These are phyloP conservation scores for Acromyrmex heyeri DNA, from an alignment of 1,140 invertebrate genomes.

Conservation along the genomic window DNA sequence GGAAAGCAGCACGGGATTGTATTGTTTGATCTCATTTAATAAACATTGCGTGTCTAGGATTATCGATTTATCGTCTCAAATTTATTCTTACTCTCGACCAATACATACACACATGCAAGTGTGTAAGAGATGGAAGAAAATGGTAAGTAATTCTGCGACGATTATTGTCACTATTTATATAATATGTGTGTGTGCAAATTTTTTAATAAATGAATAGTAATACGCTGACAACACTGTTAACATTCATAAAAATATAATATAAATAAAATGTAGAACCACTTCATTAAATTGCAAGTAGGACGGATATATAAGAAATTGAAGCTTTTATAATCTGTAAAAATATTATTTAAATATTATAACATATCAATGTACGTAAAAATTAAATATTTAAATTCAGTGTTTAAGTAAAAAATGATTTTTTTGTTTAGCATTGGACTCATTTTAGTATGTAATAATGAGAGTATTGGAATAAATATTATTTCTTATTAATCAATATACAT, in stretches of 20 bases:
- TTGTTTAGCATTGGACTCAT: neutral
- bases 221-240: neutral
- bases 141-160: neutral
- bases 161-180: neutral
- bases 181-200: neutral
- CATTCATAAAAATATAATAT: neutral
- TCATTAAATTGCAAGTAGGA: slow-evolving; percentile 42
- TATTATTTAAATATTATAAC: neutral
- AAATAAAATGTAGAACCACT: neutral
- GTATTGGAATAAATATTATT: neutral
- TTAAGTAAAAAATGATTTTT: neutral
- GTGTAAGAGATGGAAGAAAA: neutral
- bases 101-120: neutral
- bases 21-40: slow-evolving; percentile 16
- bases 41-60: slow-evolving; percentile 20
- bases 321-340: slow-evolving; percentile 32
- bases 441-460: neutral
- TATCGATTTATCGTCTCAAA: slow-evolving; percentile 1
- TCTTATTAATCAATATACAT: too few relatives aligned
- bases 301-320: slow-evolving; percentile 24
- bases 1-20: neutral
- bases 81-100: slow-evolving; percentile 12
- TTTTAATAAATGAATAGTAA: neutral
- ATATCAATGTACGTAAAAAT: neutral
- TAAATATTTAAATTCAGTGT: neutral